Evolutionary conservation across 2,113 vertebrate species (phyloP).

Genomic region (Rhea pennata): DNA sequence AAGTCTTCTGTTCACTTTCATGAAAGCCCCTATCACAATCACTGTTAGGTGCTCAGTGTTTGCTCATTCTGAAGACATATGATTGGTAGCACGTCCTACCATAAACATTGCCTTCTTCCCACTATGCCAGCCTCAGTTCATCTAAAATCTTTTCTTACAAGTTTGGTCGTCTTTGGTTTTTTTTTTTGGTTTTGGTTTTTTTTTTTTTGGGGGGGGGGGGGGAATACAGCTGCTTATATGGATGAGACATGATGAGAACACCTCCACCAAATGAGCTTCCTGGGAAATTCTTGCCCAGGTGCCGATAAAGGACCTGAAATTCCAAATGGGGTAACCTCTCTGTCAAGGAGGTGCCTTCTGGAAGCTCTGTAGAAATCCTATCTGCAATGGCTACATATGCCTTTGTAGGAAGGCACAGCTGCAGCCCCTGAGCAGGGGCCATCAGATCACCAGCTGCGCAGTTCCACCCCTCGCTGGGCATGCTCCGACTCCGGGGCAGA

Average conservation of each 20-base stretch:
- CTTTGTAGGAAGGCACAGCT: neutral
- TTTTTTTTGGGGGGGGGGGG: neutral
- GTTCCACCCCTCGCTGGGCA: too few relatives aligned
- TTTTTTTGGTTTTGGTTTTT: neutral
- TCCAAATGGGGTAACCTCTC: neutral
- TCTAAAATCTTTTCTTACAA: neutral
- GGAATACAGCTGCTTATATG: neutral
- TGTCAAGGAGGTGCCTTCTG: neutral
- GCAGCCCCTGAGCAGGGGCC: too few relatives aligned
- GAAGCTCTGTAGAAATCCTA: neutral
- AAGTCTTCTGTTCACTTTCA: conserved; percentile 13
- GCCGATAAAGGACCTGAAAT: neutral
- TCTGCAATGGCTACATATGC: neutral
- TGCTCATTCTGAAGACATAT: neutral
- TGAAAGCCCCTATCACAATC: neutral
- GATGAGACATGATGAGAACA: neutral
- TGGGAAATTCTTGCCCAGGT: neutral
- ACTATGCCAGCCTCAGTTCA: neutral
- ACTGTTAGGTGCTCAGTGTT: neutral
- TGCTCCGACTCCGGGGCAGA: neutral
- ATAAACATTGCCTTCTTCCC: neutral
- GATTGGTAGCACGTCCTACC: neutral
- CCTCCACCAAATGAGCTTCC: neutral
- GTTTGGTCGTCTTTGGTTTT: too few relatives aligned
- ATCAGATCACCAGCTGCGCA: neutral